Evolutionary conservation across 2,113 vertebrate genomes (phyloP).

Genomic region (Aviceda subcristata): DNA sequence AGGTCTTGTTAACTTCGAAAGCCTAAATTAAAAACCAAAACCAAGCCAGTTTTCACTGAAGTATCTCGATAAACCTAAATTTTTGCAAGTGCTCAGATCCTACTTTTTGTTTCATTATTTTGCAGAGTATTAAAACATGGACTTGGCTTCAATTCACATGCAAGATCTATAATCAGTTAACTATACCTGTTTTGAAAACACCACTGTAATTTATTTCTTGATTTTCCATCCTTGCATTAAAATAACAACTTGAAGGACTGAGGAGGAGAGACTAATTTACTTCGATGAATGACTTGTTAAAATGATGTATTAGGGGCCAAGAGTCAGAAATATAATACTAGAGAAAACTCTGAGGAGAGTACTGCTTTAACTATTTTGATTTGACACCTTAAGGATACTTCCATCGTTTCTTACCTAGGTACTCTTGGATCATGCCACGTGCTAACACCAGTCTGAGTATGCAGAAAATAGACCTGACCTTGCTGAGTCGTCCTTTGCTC

Average conservation of each 20-base stretch:
- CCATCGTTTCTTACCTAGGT: conserved; percentile 81
- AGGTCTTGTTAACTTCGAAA: neutral
- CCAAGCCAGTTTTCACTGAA: neutral
- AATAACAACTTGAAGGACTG: neutral
- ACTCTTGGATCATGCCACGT: conserved; percentile 96
- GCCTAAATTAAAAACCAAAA: neutral
- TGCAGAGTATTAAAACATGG: neutral
- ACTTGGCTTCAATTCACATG: neutral
- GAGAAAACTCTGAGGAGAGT: neutral
- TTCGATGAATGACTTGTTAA: neutral
- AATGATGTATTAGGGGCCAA: neutral
- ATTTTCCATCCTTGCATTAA: neutral
- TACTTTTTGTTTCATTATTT: neutral
- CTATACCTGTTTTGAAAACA: neutral
- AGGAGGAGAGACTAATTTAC: neutral
- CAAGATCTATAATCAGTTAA: neutral
- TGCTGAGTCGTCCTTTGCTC: conserved; percentile 97
- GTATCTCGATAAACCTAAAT: neutral
- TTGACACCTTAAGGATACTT: neutral
- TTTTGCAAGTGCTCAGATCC: neutral
- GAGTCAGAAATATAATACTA: neutral
- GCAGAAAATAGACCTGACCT: conserved; percentile 95
- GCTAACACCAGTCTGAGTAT: conserved; percentile 96
- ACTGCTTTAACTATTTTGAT: neutral
- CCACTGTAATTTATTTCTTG: neutral